phyloP scores from a whole-genome alignment of 2,113 vertebrate species.

The Hippocampus abdominalis region DNA sequence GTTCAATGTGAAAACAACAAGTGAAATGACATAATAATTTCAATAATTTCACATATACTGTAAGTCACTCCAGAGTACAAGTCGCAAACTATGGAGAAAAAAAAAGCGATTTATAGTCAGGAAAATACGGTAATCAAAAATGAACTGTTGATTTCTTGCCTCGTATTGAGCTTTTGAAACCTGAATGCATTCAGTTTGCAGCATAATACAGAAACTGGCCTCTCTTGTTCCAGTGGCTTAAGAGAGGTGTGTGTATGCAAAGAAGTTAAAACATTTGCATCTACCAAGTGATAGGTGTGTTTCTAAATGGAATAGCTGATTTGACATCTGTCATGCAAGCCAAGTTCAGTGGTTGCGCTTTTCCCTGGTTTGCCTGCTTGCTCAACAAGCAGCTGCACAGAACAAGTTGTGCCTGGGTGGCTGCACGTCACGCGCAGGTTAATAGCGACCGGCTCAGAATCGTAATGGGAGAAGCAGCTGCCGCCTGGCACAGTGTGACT shows the following conservation, averaged over 20 bases:
- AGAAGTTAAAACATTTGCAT: neutral
- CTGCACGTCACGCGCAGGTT: neutral
- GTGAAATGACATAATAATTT: too few relatives aligned
- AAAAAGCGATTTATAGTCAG: too few relatives aligned
- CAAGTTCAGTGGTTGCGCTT: neutral
- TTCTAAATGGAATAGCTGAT: neutral
- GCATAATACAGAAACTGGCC: neutral
- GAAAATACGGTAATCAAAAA: too few relatives aligned
- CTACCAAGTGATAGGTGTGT: neutral
- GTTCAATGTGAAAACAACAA: too few relatives aligned
- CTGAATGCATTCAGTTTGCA: neutral
- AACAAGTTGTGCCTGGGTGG: neutral
- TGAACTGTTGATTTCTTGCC: constrained; percentile 3
- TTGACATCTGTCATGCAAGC: neutral
- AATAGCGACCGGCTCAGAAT: neutral
- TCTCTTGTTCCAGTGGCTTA: neutral
- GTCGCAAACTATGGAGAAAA: too few relatives aligned
- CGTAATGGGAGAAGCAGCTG: neutral
- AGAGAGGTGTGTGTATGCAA: neutral
- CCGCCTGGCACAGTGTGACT: neutral
- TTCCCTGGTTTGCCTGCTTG: neutral
- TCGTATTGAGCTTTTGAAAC: neutral
- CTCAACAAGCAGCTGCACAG: neutral
- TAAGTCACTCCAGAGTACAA: too few relatives aligned
- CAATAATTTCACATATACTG: too few relatives aligned